Evolutionary conservation across 2,888 invertebrate genomes (phyloP), one percentile per base, ranked within the genome.

Genomic region (Caenorhabditis zanzibari): DNA sequence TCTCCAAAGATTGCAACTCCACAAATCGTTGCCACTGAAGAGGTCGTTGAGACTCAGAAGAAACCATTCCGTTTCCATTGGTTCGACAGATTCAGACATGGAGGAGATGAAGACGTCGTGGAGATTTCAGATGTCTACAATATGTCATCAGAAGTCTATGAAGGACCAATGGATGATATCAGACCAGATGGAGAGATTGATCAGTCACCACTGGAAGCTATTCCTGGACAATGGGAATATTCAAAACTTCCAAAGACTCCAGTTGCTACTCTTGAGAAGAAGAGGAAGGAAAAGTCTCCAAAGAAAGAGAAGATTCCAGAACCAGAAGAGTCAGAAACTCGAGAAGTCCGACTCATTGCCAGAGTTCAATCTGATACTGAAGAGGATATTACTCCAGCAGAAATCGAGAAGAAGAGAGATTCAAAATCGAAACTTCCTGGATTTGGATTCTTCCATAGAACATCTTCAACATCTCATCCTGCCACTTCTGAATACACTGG

Each of bases 91-190:
- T 32, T 32, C 32, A 54, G 54, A 54, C 54, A 54, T 14, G 54
- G n/a, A 54, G 54, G 54, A 24, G 54, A 54, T 2, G 54, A 54
- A 26, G 54, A 54, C 14, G 26, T 54, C 2, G 54, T 26, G 12
- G 84, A 77, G 12, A n/a, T 58, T n/a, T 66, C 63, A 54, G 79
- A 76, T 59, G 63, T 54, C 19, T 84, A 82, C 52, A 64, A 47
- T 5, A 61, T 84, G n/a, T 72, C 82, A 35, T 69, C 84, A 5
- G 74, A 84, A 14, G 68, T 74, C 10, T 84, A 84, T 61, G 84
- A 84, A 1, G 86, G 85, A 26, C 72, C 64, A 26, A 47, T 84
- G 2, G 80, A 81, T 32, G 74, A 74, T 2, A 66, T 44, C 24
- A 4, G 44, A 61, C 19, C 56, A 54, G 19, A 47, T 26, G 32